Conservation (phyloP, 2,888 invertebrate genomes). For the Scaptomyza reducta region DNA sequence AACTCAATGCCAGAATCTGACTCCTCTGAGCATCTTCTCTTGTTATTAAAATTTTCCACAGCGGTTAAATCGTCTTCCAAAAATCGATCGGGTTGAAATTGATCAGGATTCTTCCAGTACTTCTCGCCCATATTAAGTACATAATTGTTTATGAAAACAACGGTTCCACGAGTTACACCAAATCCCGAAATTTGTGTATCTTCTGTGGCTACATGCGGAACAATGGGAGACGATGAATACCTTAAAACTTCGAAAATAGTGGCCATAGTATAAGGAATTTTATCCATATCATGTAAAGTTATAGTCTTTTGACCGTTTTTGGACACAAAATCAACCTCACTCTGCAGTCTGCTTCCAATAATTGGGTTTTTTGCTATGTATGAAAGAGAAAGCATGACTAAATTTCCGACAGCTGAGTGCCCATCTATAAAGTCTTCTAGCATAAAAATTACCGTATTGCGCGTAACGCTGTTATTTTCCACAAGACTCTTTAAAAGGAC, state of each 20-base stretch:
- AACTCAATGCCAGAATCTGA: slow-evolving; percentile 87
- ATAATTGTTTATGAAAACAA: slow-evolving; percentile 93
- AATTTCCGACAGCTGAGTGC: slow-evolving; percentile 93
- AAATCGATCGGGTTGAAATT: slow-evolving; percentile 91
- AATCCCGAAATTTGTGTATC: slow-evolving; percentile 90
- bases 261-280: slow-evolving; percentile 92
- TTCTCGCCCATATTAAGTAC: slow-evolving; percentile 89
- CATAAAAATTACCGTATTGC: slow-evolving; percentile 92
- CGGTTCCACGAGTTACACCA: slow-evolving; percentile 90
- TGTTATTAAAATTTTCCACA: slow-evolving; percentile 8
- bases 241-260: slow-evolving; percentile 92
- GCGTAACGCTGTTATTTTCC: slow-evolving; percentile 87
- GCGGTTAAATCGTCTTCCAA: slow-evolving; percentile 83
- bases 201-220: slow-evolving; percentile 93
- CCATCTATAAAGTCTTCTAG: slow-evolving; percentile 95
- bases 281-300: slow-evolving; percentile 87
- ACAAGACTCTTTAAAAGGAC: slow-evolving; percentile 89
- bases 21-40: slow-evolving; percentile 84
- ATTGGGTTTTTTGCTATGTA: slow-evolving; percentile 88
- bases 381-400: slow-evolving; percentile 91
- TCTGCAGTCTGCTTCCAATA: slow-evolving; percentile 87
- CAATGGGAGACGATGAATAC: slow-evolving; percentile 93
- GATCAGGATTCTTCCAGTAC: slow-evolving; percentile 90
- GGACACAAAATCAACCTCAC: slow-evolving; percentile 88
- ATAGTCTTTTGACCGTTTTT: slow-evolving; percentile 85